Evolutionary conservation across 23 tunicate genomes (phyloP), one percentile per base, ranked within the genome.

Genomic region (Trididemnum miniatum): DNA sequence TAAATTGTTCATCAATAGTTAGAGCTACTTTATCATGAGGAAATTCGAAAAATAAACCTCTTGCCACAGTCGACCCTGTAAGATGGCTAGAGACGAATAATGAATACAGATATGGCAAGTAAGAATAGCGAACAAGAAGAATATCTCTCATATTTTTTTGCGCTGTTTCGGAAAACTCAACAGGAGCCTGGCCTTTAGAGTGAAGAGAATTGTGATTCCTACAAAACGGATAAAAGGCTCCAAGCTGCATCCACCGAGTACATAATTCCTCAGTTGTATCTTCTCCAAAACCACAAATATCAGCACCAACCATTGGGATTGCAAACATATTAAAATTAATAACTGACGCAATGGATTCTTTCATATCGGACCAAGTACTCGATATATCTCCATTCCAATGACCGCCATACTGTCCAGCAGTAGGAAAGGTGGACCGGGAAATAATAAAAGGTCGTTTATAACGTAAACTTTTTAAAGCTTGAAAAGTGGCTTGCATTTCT

Each of bases 351-450:
- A 96, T 84, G 5, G 93, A 79, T 52, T 87, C 80, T 50, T 81
- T 75, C 82, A 96, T 28, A 73, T 96, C 98, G 5, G 29, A 50
- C 99, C 99, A 96, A 9, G 81, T 87, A 67, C 97, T 91, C 9
- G 65, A 33, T 20, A 91, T 87, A 39, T 96, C 99, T 18, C 98
- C 98, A 34, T 74, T 93, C 98, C 98, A 93, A 63, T 93, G 98
- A 2, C 98, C 98, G 0, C 98, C 98, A 59, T 87, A 93, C 20
- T 26, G 22, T 1, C 98, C 98, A 65, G 92, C 87, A 59, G 93
- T 88, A 39, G 98, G 92, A 77, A 88, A 93, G n/a, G 98, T 88
- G 9, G 98, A 93, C n/a, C 98, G 67, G 35, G 98, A 93, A 35
- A 93, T 93, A 5, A 93, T 85, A 76, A 93, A 93, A 0, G 98